phyloP scores from a whole-genome alignment of 1,140 invertebrate genomes.

The Magallana gigas region DNA sequence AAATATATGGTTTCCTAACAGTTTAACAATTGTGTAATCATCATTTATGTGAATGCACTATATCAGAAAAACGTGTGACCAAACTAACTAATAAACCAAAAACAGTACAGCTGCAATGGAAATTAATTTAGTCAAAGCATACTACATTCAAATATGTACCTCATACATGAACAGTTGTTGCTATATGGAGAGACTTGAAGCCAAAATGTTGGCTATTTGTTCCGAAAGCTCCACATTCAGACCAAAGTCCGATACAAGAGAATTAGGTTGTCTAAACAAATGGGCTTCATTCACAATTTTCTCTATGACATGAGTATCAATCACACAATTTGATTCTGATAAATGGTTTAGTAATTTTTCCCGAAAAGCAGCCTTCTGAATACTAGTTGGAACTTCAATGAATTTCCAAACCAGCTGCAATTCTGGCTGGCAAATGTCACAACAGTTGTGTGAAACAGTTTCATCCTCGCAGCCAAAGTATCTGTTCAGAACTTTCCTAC shows the following conservation, averaged over 20 bases:
- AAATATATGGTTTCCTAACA: too few species aligned
- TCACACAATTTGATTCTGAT: neutral
- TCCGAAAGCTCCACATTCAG: neutral
- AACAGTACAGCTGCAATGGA: too few species aligned
- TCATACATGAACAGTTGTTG: too few species aligned
- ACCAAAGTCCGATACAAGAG: neutral
- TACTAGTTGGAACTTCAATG: neutral
- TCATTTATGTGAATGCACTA: too few species aligned
- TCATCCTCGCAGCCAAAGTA: conserved; percentile 12
- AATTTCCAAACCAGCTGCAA: neutral
- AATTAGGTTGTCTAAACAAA: neutral
- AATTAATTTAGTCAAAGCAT: too few species aligned
- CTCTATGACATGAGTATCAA: neutral
- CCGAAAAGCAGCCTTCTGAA: neutral
- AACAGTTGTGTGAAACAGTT: neutral
- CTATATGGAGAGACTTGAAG: neutral
- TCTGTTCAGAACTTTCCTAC: neutral
- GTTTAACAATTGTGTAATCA: too few species aligned
- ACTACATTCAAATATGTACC: too few species aligned
- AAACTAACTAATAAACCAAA: too few species aligned
- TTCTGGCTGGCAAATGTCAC: neutral
- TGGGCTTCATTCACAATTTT: neutral
- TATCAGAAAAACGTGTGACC: too few species aligned
- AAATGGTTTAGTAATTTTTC: neutral
- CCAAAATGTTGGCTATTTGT: neutral